Evolutionary conservation across 1,140 invertebrate genomes (phyloP), one percentile per base, ranked within the genome.

Genomic region (Euwallacea similis): DNA sequence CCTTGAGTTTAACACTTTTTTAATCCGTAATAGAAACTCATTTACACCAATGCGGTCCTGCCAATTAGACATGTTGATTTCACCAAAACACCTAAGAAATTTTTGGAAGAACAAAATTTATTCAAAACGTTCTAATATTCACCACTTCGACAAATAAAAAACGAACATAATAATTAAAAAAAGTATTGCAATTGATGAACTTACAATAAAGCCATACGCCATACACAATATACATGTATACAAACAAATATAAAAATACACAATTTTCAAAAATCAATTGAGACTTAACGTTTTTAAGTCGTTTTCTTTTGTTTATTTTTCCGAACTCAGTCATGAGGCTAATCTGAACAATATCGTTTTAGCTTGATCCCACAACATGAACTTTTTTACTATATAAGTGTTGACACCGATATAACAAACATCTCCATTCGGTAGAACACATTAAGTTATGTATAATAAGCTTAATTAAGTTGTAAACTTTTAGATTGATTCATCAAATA

Each of bases 81-180:
- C 4, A 33, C 21, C 21, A 33, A 33, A 33, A 33, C 4, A 33
- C 21, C 21, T 4, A 33, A 33, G 4, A 33, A 2, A 33, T 9
- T 80, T n/a, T 42, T 60, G 66, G 66, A 68, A 68, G 66, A 68
- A 68, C 66, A 68, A 58, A 68, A 59, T 68, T 60, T 68, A 68
- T 68, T 66, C 56, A 56, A 55, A 56, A 15, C 21, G 15, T 60
- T 60, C 41, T 11, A 68, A 68, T 60, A 53, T 60, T 68, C 58
- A 61, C 44, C 66, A 42, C 60, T 68, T 61, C 42, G 56, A 68
- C 66, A 69, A 69, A 69, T 69, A 69, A 62, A 69, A 69, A 59
- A 68, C 3, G 47, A 69, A 69, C 16, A 11, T 61, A 61, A 61
- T 33, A 61, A 61, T 50, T 15, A 54, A 69, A 54, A 69, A 55